Evolutionary conservation across 2,888 invertebrate species (phyloP), one percentile per base, ranked within the genome.

Genomic region (Drosophila histrio): DNA sequence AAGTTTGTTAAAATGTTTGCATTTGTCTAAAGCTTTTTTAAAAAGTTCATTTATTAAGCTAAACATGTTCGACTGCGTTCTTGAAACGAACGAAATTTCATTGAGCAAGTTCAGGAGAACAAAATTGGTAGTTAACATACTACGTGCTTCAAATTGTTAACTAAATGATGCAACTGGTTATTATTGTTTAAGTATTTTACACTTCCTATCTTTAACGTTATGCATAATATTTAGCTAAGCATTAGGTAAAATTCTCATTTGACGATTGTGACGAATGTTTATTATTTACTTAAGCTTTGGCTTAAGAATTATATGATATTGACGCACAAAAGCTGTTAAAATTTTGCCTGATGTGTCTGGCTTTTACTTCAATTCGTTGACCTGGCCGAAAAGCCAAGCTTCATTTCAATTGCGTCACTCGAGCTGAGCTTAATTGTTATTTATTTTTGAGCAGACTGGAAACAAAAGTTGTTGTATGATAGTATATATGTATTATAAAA

Each of bases 71-170:
- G 66, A 13, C 6, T 30, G 58, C 41, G 61, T 28, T 62, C 73
- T 49, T 73, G 61, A 66, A 41, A 11, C 32, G 5, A 15, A 43
- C 57, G 19, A 65, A 57, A 50, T 64, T 65, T 59, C 56, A 57
- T 53, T 64, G 59, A 57, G 34, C 64, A 72, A 59, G 72, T 72
- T 72, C 69, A 63, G 32, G 28, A 44, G 41, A 62, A 46, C 32
- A 22, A 53, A 41, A 53, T 53, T 41, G n/a, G 38, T 8, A 54
- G 19, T n/a, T n/a, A n/a, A n/a, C n/a, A n/a, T n/a, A n/a, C n/a
- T 52, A 73, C 73, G 73, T 73, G 73, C 17, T 32, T 46, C 1
- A 47, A 65, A 70, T 73, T 15, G 21, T 34, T n/a, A 69, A 50
- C 11, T 13, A 13, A 30, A 11, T 63, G 13, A 60, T 69, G 56